A percentile compares a stretch with the other conserved stretches of the same genome.
These are phyloP conservation scores for Anastrepha obliqua DNA, from an alignment of 1,140 invertebrate genomes.

Conservation along the genomic window DNA sequence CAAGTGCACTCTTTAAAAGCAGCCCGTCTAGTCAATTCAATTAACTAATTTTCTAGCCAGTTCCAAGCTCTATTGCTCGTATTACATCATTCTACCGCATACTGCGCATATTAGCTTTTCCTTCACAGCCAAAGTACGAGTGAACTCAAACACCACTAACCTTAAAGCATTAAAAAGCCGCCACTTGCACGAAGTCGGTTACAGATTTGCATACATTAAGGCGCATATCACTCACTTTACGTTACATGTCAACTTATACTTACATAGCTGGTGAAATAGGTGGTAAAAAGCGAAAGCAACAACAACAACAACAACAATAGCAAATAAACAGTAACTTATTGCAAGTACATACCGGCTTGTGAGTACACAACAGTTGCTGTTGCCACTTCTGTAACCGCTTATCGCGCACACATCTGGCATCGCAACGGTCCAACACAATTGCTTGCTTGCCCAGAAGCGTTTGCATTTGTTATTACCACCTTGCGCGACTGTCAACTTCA, in stretches of 20 bases:
- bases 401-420: not conserved
- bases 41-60: no score
- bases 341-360: not conserved
- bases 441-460: not conserved
- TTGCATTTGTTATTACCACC: conserved; percentile 7
- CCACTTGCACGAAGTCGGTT: not conserved
- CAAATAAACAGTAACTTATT: not conserved
- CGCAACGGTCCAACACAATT: not conserved
- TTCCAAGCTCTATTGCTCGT: not conserved
- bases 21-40: no score
- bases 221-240: conserved; percentile 24
- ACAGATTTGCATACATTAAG: conserved; percentile 33
- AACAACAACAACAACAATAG: not conserved
- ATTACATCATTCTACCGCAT: not conserved
- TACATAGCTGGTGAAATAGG: not conserved
- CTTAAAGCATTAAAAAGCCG: not conserved
- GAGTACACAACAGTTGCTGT: not conserved
- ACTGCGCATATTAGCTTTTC: not conserved
- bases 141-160: not conserved
- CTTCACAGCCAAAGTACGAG: not conserved
- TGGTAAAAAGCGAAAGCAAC: not conserved
- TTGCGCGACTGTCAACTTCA: conserved; percentile 20
- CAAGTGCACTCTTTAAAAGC: no score
- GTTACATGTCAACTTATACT: conserved; percentile 28
- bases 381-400: conserved; percentile 27